Base-by-base conservation (phyloP, 2,888 invertebrate genomes). In the Cacoxenus indagator region DNA sequence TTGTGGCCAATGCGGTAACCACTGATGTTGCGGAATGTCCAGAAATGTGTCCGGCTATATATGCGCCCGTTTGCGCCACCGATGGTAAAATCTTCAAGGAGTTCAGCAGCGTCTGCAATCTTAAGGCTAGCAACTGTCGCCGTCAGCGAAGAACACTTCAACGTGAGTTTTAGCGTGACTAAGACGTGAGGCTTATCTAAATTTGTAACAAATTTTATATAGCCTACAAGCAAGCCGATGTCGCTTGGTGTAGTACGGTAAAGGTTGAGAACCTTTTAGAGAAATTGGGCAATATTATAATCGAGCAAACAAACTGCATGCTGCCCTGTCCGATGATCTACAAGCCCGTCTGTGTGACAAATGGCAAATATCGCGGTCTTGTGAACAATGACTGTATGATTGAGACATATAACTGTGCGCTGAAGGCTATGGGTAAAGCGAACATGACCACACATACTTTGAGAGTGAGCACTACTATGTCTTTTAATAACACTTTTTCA, bases 241-340 rank as follows among this genome's bases (percentile, higher is more conserved):
- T 82, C 73, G 86, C 82, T 46, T 86, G 85, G 87, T 86, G 86
- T 67, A 80, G 68, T 19, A 81, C 85, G 2, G 76, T 84, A 71
- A 66, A 78, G 31, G 76, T 83, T 27, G 71, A 74, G 3, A 75
- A 78, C 72, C 69, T 85, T 0, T 48, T 70, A 5, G 71, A 75
- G n/a, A 73, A 74, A 57, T 51, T 84, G 65, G 70, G 73, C 29
- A 75, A 71, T 43, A 57, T 81, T 24, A 77, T 78, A 46, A 65
- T 83, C 62, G 75, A 76, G 1, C 69, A 73, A 2, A 24, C 71
- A 0, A 74, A 74, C 5, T 86, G 86, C 65, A 17, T 81, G 11
- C 81, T 72, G 59, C 79, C 85, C 37, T 86, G 86, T 31, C 67
- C 82, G 45, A 75, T 86, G 83, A 84, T 83, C 65, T 85, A 82